phyloP scores from a whole-genome alignment of 37 sponge, comb jelly and placozoan genomes.

The Aplysina aerophoba region DNA sequence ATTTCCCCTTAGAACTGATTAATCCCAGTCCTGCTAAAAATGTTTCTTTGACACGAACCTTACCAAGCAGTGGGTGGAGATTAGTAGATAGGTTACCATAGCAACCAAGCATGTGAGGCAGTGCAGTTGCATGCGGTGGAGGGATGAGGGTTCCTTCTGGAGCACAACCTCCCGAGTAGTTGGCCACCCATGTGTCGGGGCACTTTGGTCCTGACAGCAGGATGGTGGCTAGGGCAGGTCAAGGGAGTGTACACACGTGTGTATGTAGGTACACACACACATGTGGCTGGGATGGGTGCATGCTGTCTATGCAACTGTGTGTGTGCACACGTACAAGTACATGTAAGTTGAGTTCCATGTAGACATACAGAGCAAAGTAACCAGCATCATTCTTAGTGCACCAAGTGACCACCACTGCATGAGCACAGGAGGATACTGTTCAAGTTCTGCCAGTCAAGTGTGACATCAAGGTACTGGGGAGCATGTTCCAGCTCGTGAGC shows the following conservation, averaged over 20 bases:
- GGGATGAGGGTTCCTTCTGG: neutral
- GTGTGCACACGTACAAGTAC: too few relatives aligned
- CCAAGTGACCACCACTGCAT: too few relatives aligned
- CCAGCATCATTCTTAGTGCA: too few relatives aligned
- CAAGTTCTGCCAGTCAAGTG: neutral
- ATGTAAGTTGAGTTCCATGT: too few relatives aligned
- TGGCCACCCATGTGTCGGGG: neutral
- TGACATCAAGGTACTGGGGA: constrained; percentile 19
- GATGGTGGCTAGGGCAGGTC: neutral
- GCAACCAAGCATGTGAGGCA: constrained; percentile 13
- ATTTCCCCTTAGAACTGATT: neutral
- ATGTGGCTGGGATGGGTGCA: too few relatives aligned
- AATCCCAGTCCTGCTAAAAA: neutral
- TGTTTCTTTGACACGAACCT: neutral
- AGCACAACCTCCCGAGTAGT: constrained; percentile 13
- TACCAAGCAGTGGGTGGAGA: constrained; percentile 29
- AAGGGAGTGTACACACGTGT: constrained; percentile 5
- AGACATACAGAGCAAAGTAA: too few relatives aligned
- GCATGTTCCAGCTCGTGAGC: constrained; percentile 12
- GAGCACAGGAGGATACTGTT: neutral
- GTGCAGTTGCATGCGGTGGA: neutral
- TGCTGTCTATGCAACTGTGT: too few relatives aligned
- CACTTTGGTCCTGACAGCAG: neutral
- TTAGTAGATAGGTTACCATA: neutral
- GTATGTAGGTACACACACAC: too few relatives aligned